Evolutionary conservation across 1,140 invertebrate species (phyloP).

Genomic region (Drosophila triauraria): DNA sequence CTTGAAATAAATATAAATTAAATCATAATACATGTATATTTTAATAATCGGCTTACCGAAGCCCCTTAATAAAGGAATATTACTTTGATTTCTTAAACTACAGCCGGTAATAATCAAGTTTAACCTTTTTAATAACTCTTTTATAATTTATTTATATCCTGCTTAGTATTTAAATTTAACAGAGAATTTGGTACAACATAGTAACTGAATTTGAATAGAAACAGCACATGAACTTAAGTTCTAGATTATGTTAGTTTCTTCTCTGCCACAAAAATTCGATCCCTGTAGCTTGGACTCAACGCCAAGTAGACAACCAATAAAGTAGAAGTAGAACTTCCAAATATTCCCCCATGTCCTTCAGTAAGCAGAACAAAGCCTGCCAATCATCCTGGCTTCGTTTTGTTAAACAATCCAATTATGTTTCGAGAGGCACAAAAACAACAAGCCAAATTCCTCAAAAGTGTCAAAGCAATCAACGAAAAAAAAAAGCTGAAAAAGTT

Average conservation of each 20-base stretch:
- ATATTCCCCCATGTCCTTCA: neutral
- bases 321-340: neutral
- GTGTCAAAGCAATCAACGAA: constrained; percentile 78
- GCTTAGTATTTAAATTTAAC: too few species aligned
- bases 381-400: constrained; percentile 68
- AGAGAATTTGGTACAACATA: too few species aligned
- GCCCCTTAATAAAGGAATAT: too few species aligned
- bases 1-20: too few species aligned
- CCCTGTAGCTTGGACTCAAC: neutral
- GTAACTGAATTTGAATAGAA: too few species aligned
- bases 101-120: too few species aligned
- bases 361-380: constrained; percentile 31
- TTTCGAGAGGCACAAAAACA: constrained; percentile 38
- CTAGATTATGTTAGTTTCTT: neutral
- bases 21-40: too few species aligned
- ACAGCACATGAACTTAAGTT: too few species aligned
- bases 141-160: too few species aligned
- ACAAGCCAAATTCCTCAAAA: constrained; percentile 60
- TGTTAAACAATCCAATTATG: constrained; percentile 76
- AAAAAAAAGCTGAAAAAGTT: constrained; percentile 65
- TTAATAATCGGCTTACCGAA: too few species aligned
- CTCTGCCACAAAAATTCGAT: neutral
- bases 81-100: too few species aligned
- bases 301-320: neutral
- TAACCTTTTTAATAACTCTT: too few species aligned